Conservation (phyloP, 1,140 invertebrate genomes). For the Drosophila funebris region DNA sequence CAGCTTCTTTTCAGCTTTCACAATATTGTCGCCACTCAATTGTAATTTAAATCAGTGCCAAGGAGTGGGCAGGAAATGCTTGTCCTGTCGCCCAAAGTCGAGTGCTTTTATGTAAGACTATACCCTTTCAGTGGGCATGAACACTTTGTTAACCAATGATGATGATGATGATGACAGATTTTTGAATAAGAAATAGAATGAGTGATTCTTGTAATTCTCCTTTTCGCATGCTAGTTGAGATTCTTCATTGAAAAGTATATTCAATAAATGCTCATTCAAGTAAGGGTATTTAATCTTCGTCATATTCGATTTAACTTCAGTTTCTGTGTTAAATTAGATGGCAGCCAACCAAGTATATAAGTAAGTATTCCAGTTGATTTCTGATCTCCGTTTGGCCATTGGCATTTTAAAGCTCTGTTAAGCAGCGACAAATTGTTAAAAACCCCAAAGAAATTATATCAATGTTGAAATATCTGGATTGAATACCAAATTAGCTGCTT, state of each 20-base stretch:
- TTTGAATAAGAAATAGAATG: no score
- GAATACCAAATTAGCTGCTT: constrained; percentile 74
- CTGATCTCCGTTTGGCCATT: background rate
- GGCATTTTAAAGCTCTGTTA: constrained; percentile 14
- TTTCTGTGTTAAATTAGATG: no score
- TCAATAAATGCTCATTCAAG: no score
- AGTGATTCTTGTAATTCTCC: no score
- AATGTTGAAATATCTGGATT: constrained; percentile 67
- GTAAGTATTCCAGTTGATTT: constrained; percentile 4
- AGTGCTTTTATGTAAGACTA: constrained; percentile 22
- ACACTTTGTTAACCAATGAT: no score
- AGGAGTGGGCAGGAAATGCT: constrained; percentile 46
- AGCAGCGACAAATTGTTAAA: constrained; percentile 43
- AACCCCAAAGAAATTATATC: constrained; percentile 69
- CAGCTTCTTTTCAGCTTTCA: constrained; percentile 25
- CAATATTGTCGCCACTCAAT: constrained; percentile 80
- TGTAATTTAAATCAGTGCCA: constrained; percentile 77
- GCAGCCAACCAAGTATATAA: background rate
- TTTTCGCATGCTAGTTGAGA: no score
- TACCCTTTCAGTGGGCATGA: background rate
- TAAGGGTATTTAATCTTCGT: no score
- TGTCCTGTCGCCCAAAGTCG: constrained; percentile 35
- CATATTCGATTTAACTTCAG: no score
- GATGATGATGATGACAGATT: no score
- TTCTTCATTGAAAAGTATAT: no score